A percentile compares a stretch with the other conserved stretches of the same genome.
Conservation (phyloP, 2,113 vertebrate species). For the Helogale parvula region DNA sequence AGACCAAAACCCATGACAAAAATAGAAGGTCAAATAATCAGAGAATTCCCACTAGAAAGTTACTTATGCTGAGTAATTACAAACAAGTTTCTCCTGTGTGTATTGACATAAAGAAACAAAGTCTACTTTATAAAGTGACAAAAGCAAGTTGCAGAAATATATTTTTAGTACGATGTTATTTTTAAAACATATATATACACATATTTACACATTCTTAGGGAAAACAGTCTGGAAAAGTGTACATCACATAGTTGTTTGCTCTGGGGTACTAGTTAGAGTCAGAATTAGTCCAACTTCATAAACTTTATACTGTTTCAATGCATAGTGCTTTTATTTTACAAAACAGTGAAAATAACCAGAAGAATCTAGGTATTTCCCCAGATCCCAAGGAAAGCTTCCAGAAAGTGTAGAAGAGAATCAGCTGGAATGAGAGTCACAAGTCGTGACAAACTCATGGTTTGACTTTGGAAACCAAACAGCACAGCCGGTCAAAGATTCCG, state of each 20-base stretch:
- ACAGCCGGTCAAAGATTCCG: not conserved
- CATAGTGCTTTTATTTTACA: not conserved
- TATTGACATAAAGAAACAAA: not conserved
- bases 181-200: not conserved
- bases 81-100: not conserved
- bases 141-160: not conserved
- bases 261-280: not conserved
- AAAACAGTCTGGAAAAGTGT: not conserved
- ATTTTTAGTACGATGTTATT: not conserved
- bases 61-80: not conserved
- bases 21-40: slow-evolving; percentile 3
- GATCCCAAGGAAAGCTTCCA: not conserved
- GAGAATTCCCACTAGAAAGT: slow-evolving; percentile 3
- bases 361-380: not conserved
- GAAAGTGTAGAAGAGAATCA: not conserved
- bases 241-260: not conserved
- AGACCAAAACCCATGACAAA: not conserved
- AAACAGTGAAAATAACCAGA: not conserved
- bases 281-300: not conserved
- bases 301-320: not conserved
- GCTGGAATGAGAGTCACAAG: not conserved
- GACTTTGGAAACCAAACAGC: not conserved
- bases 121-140: not conserved
- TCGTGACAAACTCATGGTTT: not conserved
- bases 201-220: not conserved